Percentiles rank a stretch among this genome's conserved stretches.
These are phyloP conservation scores for Apotomis turbidana DNA, from an alignment of 2,888 invertebrate genomes.

Conservation along the genomic window DNA sequence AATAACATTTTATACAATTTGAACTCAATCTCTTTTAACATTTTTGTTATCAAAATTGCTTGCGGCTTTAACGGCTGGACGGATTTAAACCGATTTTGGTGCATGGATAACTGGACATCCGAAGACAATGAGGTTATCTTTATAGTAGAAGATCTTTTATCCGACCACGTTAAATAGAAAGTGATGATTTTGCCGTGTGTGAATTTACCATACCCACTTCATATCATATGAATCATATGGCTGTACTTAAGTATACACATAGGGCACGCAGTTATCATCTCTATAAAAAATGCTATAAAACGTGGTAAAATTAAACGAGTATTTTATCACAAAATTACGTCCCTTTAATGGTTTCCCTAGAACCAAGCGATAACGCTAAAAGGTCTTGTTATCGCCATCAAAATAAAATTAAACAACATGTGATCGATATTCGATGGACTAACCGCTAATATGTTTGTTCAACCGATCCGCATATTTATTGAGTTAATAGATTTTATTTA, in stretches of 20 bases:
- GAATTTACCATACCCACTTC: too few relatives aligned
- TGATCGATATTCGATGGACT: not conserved
- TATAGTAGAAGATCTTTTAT: too few relatives aligned
- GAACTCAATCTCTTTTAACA: not conserved
- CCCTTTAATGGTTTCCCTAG: constrained; percentile 14
- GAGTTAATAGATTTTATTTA: not conserved
- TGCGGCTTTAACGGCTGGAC: too few relatives aligned
- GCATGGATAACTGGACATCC: too few relatives aligned
- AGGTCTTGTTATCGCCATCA: not conserved
- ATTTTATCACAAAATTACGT: constrained; percentile 3
- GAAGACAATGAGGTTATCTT: too few relatives aligned
- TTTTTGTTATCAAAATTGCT: not conserved
- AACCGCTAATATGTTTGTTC: not conserved
- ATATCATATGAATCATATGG: too few relatives aligned
- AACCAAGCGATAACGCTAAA: constrained; percentile 1
- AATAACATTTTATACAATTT: too few relatives aligned
- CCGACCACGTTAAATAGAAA: too few relatives aligned
- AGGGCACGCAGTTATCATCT: too few relatives aligned
- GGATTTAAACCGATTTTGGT: too few relatives aligned
- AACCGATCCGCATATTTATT: not conserved
- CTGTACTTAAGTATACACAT: too few relatives aligned
- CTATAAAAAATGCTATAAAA: not conserved
- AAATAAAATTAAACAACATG: constrained; percentile 6
- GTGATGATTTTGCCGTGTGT: too few relatives aligned
- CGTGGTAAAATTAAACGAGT: not conserved